Base-by-base conservation (phyloP, 2,888 invertebrate genomes). In the Dicranocentrus wangi region DNA sequence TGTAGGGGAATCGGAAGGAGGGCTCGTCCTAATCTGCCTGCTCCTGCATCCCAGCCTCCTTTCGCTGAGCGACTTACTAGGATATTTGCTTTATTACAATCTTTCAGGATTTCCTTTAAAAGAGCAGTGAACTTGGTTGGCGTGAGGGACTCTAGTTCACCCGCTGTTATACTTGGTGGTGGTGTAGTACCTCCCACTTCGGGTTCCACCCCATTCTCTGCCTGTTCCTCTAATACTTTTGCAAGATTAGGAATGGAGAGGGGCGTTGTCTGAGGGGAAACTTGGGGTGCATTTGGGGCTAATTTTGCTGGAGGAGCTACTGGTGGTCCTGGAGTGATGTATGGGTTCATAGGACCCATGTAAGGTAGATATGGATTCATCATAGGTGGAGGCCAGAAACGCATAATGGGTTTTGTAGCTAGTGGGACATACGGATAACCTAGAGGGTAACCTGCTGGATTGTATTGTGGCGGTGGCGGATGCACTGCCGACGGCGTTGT, bases 31-130 rank as follows among this genome's bases (percentile, higher is more conserved):
- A 21, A 21, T 5, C 1, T 13, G 13, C 47, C 13, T 10, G 17
- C 21, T 21, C 2, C 23, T 21, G 27, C 15, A n/a, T 27, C n/a
- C 15, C 3, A 28, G 1, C 27, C 28, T 27, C 23, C 25, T 17
- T 39, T 42, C 10, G 43, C 2, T 1, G 69, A 69, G n/a, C 69
- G 51, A 21, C 51, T 19, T 8, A 27, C 25, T 8, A 69, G 27
- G 17, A 51, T 39, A 8, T 27, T 27, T 0, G 47, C 28, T 32
- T 28, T 47, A 21, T 73, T 58, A 53, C 78, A 78, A 19, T 78
- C 61, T 39, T 69, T 51, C 3, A 78, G 32, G 25, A 78, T 32
- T 69, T 70, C 42, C 39, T 78, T 47, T 15, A 78, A 28, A 3
- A 78, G 28, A 3, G 63, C 25, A 17, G 51, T 61, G 23, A 70